phyloP scores from a whole-genome alignment of 2,797 vertebrate genomes.

The Galago senegalensis region DNA sequence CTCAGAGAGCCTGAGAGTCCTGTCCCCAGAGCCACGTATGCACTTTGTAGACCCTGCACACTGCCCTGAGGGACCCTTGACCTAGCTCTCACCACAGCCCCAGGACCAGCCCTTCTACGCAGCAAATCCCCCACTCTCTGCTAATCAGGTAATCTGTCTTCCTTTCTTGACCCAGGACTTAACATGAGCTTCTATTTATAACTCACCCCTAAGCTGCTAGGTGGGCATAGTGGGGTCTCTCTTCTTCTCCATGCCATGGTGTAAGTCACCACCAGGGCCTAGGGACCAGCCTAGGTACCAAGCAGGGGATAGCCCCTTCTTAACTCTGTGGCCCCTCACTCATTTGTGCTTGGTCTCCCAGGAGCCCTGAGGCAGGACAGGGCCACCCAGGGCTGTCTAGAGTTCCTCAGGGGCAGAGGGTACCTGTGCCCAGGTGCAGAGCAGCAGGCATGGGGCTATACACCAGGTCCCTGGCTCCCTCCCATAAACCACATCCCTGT shows the following conservation, averaged over 20 bases:
- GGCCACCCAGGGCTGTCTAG: background rate
- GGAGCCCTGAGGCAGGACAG: background rate
- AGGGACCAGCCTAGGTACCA: background rate
- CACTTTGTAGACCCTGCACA: accelerated
- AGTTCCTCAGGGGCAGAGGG: background rate
- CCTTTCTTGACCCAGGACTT: constrained; percentile 65
- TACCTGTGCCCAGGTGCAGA: background rate
- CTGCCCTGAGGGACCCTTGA: background rate
- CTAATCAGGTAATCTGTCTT: constrained; percentile 87
- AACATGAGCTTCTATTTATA: constrained; percentile 85
- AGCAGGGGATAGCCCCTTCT: background rate
- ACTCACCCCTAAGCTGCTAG: constrained; percentile 80
- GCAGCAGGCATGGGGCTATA: background rate
- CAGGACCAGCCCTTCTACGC: background rate
- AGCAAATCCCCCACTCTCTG: constrained; percentile 76
- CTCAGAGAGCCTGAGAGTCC: background rate
- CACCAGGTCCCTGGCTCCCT: background rate
- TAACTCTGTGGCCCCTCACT: background rate
- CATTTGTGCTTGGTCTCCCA: background rate
- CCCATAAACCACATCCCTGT: background rate
- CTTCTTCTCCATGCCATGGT: background rate
- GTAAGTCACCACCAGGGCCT: background rate
- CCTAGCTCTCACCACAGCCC: background rate
- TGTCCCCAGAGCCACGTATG: accelerated
- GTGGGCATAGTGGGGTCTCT: background rate